A percentile compares a stretch with the other conserved stretches of the same genome.
phyloP scores from a whole-genome alignment of 2,888 invertebrate genomes.

The Cyrtodaria siliqua region DNA sequence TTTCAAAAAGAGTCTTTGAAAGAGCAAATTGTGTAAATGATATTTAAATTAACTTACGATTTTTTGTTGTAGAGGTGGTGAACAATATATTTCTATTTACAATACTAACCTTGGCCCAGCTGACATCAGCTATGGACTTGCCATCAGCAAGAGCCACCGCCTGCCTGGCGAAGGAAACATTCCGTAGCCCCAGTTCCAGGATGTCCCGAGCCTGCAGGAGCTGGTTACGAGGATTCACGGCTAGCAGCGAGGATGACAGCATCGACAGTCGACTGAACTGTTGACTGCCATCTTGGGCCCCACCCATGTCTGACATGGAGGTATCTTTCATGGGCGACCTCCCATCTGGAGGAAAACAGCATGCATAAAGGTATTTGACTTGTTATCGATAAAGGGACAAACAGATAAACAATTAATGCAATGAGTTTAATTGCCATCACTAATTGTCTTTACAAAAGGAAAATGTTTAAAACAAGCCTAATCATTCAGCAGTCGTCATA shows the following conservation, averaged over 20 bases:
- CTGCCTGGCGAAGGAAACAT: constrained; percentile 82
- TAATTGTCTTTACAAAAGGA: too few relatives aligned
- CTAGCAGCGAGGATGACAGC: constrained; percentile 72
- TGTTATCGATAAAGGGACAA: too few relatives aligned
- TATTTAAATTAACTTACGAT: too few relatives aligned
- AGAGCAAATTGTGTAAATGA: too few relatives aligned
- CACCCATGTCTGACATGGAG: constrained; percentile 71
- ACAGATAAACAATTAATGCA: too few relatives aligned
- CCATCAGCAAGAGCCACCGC: constrained; percentile 82
- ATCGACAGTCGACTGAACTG: constrained; percentile 70
- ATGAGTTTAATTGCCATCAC: too few relatives aligned
- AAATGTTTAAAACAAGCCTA: too few relatives aligned
- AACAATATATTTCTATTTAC: too few relatives aligned
- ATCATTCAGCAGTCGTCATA: too few relatives aligned
- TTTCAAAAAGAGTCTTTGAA: too few relatives aligned
- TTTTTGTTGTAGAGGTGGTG: too few relatives aligned
- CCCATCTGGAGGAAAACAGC: constrained; percentile 64
- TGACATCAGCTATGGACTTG: constrained; percentile 82
- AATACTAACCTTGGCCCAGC: constrained; percentile 83
- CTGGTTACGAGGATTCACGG: constrained; percentile 74
- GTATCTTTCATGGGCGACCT: constrained; percentile 72
- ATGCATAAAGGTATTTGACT: too few relatives aligned
- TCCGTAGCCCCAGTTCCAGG: constrained; percentile 81
- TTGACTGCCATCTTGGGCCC: constrained; percentile 57
- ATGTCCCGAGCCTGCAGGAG: constrained; percentile 81